These are phyloP conservation scores for Meriones unguiculatus DNA, from an alignment of 2,113 vertebrate genomes.

Conservation along the genomic window DNA sequence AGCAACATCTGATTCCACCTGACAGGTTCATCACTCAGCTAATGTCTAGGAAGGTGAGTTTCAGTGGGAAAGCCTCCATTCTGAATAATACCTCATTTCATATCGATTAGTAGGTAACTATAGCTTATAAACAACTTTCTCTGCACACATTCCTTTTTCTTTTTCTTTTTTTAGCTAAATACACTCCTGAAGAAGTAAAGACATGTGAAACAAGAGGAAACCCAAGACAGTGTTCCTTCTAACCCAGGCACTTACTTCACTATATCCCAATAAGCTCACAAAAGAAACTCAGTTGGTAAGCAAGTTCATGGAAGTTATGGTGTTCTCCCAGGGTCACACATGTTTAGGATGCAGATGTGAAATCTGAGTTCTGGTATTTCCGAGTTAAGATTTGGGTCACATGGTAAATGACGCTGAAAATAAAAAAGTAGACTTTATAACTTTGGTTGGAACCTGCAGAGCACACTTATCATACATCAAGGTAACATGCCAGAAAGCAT, in stretches of 20 bases:
- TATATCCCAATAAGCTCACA: neutral
- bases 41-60: neutral
- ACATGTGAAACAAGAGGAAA: neutral
- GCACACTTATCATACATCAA: neutral
- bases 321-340: fast-evolving
- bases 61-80: neutral
- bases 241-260: neutral
- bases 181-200: neutral
- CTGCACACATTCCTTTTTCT: neutral
- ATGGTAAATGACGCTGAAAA: neutral
- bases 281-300: neutral
- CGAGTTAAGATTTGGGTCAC: neutral
- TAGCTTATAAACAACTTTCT: neutral
- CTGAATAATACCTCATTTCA: neutral
- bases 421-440: slow-evolving; percentile 21
- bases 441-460: neutral
- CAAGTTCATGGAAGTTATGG: neutral
- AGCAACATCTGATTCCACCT: neutral
- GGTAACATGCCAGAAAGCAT: neutral
- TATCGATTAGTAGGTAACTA: neutral
- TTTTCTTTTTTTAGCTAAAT: neutral
- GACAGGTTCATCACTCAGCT: neutral
- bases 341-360: neutral
- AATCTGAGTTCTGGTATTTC: neutral
- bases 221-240: neutral